Percentiles rank a stretch among this genome's conserved stretches.
These are phyloP conservation scores for Delphinapterus leucas DNA, from an alignment of 2,113 vertebrate genomes.

Conservation along the genomic window DNA sequence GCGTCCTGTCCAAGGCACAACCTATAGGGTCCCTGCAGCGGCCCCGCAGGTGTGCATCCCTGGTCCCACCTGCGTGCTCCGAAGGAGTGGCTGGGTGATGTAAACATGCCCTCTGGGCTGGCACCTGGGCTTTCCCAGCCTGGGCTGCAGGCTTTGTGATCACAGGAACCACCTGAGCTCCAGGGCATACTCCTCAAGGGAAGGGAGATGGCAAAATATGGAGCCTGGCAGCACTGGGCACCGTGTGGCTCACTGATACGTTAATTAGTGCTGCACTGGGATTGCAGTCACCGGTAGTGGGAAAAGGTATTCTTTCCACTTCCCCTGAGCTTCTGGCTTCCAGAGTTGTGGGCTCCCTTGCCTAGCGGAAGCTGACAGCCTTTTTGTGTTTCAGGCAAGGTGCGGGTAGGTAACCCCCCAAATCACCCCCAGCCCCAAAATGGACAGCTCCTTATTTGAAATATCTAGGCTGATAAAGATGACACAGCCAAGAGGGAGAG, in stretches of 20 bases:
- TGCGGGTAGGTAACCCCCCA: background rate
- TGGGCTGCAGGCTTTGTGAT: background rate
- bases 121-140: too few species aligned
- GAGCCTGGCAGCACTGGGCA: background rate
- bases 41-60: background rate
- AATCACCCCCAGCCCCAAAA: background rate
- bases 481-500: too few species aligned
- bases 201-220: accelerated
- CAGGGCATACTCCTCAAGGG: background rate
- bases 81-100: background rate
- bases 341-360: background rate
- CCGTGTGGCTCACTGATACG: background rate
- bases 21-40: background rate
- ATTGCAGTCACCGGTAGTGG: background rate
- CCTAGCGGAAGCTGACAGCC: background rate
- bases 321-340: background rate
- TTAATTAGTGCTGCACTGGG: background rate
- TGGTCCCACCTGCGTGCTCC: background rate
- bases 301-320: background rate
- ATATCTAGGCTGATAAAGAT: background rate
- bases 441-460: background rate
- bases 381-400: background rate
- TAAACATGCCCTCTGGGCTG: background rate
- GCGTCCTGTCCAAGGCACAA: background rate
- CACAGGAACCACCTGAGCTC: background rate